Base-by-base conservation (phyloP, 1,140 invertebrate species). In the Panulirus ornatus region DNA sequence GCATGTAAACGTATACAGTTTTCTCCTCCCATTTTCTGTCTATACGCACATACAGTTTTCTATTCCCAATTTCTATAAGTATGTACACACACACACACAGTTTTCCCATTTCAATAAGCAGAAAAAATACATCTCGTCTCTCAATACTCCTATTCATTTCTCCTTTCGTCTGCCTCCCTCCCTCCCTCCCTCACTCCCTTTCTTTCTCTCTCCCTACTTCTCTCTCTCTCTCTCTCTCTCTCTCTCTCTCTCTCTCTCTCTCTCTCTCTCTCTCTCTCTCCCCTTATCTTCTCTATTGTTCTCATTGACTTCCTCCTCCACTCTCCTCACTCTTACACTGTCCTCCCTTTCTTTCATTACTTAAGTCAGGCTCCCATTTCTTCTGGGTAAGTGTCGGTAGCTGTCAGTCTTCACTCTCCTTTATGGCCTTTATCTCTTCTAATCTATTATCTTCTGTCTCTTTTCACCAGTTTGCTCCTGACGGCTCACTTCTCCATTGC, bases 161-260 rank as follows among this genome's bases (percentile, higher is more conserved):
- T n/a, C n/a, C n/a, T n/a, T n/a, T n/a, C n/a, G n/a, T n/a, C n/a
- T n/a, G n/a, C 14, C 14, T 47, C 44, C 44, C 44, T 47, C 44
- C 44, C 44, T 47, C 14, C 44, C 44, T 47, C 44, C 14, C 58
- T 66, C n/a, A 66, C 54, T 22, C 54, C 5, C 44, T 73, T 11
- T 73, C n/a, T 44, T 75, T 36, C 70, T 34, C 70, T 36, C 16
- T 78, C 75, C 14, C 47, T 47, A 47, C 75, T 27, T 22, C 44
- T 66, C 38, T 78, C 75, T 36, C 42, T 78, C 63, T 66, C n/a
- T 58, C 63, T 66, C 63, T 66, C 63, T 66, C 63, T 66, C 63
- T 66, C 63, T 66, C 63, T 66, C 63, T 66, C 63, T 66, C 63
- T 66, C 63, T 66, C 63, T 66, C 63, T 66, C 63, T 66, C 63